These are phyloP conservation scores for Eumeta japonica DNA, from an alignment of 1,140 invertebrate genomes.

Conservation along the genomic window DNA sequence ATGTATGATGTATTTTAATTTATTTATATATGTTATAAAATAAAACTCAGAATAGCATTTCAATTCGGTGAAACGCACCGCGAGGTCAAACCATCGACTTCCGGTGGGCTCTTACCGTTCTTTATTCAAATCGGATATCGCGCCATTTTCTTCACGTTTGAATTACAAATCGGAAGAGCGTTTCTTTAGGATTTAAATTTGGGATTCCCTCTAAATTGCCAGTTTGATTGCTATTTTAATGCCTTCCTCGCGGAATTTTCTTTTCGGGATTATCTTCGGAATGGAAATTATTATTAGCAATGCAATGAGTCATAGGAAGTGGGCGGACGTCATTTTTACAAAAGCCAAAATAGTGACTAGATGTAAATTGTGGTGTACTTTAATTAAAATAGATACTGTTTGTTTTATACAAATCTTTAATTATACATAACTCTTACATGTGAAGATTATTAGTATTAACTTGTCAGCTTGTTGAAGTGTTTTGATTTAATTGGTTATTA, in stretches of 20 bases:
- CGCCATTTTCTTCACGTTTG: constrained; percentile 49
- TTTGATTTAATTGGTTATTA: too few species aligned
- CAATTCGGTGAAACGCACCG: constrained; percentile 8
- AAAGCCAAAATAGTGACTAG: too few species aligned
- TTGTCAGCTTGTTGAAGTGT: too few species aligned
- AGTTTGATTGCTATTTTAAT: constrained; percentile 46
- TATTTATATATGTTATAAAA: background rate
- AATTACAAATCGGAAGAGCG: constrained; percentile 49
- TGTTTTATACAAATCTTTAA: too few species aligned
- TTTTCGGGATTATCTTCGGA: constrained; percentile 28
- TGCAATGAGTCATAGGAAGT: background rate
- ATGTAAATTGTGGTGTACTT: too few species aligned
- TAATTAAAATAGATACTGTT: too few species aligned
- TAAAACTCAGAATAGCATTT: constrained; percentile 7
- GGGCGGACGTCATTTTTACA: too few species aligned
- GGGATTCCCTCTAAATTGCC: constrained; percentile 38
- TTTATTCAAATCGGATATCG: constrained; percentile 49
- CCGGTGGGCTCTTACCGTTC: constrained; percentile 11
- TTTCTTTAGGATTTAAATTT: constrained; percentile 44
- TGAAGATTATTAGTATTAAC: too few species aligned
- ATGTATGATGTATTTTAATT: too few species aligned
- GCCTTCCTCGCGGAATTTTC: constrained; percentile 23
- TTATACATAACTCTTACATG: too few species aligned
- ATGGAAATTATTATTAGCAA: constrained; percentile 5
- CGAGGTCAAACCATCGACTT: constrained; percentile 11